phyloP scores from a whole-genome alignment of 2,888 invertebrate genomes.

The Lepidocyrtoides sp. region DNA sequence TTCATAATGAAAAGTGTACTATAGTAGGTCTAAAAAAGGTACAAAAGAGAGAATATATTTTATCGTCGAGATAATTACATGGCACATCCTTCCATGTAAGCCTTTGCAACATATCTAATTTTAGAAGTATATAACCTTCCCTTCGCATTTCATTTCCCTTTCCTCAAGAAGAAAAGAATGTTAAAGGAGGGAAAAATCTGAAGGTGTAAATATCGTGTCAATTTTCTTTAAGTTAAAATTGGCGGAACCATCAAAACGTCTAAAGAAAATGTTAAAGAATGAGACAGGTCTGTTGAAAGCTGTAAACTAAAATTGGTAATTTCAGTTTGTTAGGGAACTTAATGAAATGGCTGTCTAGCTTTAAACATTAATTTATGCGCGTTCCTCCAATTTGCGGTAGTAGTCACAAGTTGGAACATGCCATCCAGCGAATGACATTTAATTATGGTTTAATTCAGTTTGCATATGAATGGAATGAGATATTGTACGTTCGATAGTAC shows the following conservation, averaged over 20 bases:
- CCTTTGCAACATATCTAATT: slow-evolving; percentile 13
- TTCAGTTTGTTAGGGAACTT: not conserved
- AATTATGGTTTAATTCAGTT: not conserved
- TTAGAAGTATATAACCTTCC: slow-evolving; percentile 22
- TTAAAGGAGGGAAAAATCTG: not conserved
- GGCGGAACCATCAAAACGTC: not conserved
- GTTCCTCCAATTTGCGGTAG: not conserved
- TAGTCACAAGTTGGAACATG: not conserved
- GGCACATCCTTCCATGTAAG: not conserved
- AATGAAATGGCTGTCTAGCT: not conserved
- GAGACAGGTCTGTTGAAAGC: not conserved
- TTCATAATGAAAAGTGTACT: not conserved
- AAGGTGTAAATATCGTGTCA: not conserved
- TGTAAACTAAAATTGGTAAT: not conserved
- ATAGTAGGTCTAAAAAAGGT: not conserved
- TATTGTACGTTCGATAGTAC: not conserved
- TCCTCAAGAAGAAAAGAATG: not conserved
- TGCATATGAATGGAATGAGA: not conserved
- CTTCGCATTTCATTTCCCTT: not conserved
- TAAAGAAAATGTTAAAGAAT: not conserved
- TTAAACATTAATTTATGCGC: not conserved
- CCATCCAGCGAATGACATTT: not conserved
- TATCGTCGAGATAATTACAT: slow-evolving; percentile 29
- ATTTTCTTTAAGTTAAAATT: slow-evolving; percentile 5
- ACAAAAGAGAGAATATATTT: slow-evolving; percentile 6